These are phyloP conservation scores for Tineola bisselliella DNA, from an alignment of 2,888 invertebrate species.

Conservation along the genomic window DNA sequence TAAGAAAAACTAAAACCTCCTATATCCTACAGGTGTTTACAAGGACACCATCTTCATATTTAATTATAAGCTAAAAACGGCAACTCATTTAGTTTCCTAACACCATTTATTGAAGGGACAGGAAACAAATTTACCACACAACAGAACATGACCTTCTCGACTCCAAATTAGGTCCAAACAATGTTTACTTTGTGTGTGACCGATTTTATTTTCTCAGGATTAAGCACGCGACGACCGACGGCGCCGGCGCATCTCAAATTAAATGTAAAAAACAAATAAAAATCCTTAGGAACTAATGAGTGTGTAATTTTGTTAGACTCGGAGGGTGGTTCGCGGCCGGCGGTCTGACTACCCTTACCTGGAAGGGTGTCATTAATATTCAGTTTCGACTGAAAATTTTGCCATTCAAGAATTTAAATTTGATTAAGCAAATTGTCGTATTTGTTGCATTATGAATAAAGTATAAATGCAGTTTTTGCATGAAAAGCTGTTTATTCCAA, in stretches of 20 bases:
- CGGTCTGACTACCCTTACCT: conserved; percentile 46
- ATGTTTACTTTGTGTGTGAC: conserved; percentile 17
- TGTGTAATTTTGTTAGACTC: conserved; percentile 55
- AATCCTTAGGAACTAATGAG: conserved; percentile 54
- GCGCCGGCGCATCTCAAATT: conserved; percentile 29
- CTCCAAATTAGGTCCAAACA: conserved; percentile 21
- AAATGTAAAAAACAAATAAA: conserved; percentile 40
- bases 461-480: no score
- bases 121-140: conserved; percentile 28
- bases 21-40: conserved; percentile 9
- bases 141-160: conserved; percentile 23
- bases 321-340: conserved; percentile 55
- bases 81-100: conserved; percentile 9
- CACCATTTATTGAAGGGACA: conserved; percentile 17
- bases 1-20: conserved; percentile 5
- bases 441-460: no score
- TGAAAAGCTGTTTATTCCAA: no score
- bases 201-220: conserved; percentile 22
- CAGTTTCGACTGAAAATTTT: neutral
- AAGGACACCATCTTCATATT: neutral
- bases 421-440: no score
- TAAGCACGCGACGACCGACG: conserved; percentile 22
- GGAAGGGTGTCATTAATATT: conserved; percentile 25
- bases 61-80: conserved; percentile 6
- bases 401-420: neutral